These are phyloP conservation scores for Malurus alboscapulatus DNA, from an alignment of 2,113 vertebrate species.

Conservation along the genomic window DNA sequence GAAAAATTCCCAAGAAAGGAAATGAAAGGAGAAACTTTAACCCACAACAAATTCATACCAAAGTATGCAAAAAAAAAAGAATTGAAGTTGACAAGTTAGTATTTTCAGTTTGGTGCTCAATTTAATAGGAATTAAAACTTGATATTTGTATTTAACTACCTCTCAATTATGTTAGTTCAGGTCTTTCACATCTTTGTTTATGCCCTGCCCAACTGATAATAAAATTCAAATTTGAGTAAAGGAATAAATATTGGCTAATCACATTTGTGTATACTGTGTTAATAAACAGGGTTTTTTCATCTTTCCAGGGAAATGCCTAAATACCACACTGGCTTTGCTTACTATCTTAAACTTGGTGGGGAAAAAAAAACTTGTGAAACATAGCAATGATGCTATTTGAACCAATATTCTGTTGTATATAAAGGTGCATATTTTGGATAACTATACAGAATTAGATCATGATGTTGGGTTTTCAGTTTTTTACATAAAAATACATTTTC, in stretches of 20 bases:
- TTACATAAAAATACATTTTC: neutral
- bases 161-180: too few species aligned
- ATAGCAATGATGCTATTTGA: neutral
- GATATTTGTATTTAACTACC: neutral
- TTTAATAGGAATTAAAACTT: neutral
- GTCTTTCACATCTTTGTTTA: neutral
- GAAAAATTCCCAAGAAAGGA: too few species aligned
- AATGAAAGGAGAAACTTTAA: too few species aligned
- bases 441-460: neutral
- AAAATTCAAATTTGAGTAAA: neutral
- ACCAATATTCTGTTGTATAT: neutral
- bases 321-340: neutral
- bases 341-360: neutral
- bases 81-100: neutral
- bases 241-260: neutral
- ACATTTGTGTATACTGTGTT: neutral
- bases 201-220: neutral
- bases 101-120: neutral
- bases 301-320: neutral
- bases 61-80: neutral
- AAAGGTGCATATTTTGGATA: neutral
- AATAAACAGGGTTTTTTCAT: neutral
- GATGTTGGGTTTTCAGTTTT: neutral
- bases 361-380: neutral
- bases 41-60: neutral